A percentile compares a stretch with the other conserved stretches of the same genome.
These are phyloP conservation scores for Brotula barbata DNA, from an alignment of 2,797 vertebrate species.

Conservation along the genomic window DNA sequence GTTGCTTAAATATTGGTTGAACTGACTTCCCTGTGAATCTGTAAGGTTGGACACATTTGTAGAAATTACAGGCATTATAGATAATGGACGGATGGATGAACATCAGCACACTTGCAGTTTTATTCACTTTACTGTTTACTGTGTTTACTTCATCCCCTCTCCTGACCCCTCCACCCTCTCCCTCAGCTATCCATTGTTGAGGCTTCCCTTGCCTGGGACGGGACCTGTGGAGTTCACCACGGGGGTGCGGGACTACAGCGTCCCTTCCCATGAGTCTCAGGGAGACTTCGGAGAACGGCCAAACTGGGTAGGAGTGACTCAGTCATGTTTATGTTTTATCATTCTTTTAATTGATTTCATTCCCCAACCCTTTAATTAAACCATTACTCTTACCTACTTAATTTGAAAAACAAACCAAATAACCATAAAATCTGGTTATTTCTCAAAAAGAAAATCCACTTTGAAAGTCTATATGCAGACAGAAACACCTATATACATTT, in stretches of 20 bases:
- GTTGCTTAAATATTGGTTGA: too few species aligned
- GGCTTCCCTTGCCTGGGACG: slow-evolving; percentile 94
- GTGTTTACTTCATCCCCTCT: neutral
- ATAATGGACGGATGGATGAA: too few species aligned
- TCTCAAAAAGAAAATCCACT: neutral
- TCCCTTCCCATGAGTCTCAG: slow-evolving; percentile 77
- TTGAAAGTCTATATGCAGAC: neutral
- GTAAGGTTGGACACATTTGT: too few species aligned
- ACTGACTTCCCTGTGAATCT: too few species aligned
- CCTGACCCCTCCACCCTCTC: neutral
- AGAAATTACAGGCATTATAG: too few species aligned
- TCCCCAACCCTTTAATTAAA: neutral
- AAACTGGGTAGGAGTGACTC: slow-evolving; percentile 86
- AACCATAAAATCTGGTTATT: neutral
- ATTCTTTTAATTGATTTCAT: neutral
- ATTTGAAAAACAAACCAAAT: neutral
- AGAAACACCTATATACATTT: too few species aligned
- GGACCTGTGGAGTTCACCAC: slow-evolving; percentile 96
- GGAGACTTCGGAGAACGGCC: slow-evolving; percentile 84
- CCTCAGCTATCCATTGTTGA: slow-evolving; percentile 89
- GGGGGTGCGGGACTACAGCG: slow-evolving; percentile 85
- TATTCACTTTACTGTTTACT: neutral
- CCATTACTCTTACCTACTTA: neutral
- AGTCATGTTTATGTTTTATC: neutral
- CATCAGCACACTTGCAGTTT: neutral